These are phyloP conservation scores for Piprites chloris DNA, from an alignment of 2,113 vertebrate genomes.

Conservation along the genomic window DNA sequence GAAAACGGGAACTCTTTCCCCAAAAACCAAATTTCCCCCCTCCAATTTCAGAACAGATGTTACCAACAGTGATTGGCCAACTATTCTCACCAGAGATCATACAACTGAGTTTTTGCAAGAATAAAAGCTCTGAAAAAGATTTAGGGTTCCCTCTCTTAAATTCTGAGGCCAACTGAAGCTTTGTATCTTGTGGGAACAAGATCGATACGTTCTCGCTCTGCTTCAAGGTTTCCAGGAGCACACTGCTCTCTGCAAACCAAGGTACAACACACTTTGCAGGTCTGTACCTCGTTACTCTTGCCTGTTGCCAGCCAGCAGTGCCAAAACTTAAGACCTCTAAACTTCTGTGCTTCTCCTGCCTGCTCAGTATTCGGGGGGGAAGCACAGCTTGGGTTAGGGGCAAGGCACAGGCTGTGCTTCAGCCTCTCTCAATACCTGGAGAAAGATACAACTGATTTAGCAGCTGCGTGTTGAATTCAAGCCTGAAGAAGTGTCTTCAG, in stretches of 20 bases:
- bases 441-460: neutral
- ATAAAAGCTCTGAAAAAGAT: neutral
- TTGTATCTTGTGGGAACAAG: neutral
- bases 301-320: neutral
- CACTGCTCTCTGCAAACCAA: neutral
- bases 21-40: neutral
- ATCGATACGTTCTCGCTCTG: rapidly evolving
- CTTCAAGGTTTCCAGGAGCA: neutral
- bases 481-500: neutral
- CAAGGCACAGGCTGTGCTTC: neutral
- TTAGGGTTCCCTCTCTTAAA: neutral
- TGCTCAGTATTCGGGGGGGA: neutral
- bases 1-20: neutral
- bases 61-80: neutral
- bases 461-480: neutral
- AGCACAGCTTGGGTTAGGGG: rapidly evolving
- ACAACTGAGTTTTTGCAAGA: neutral
- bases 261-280: rapidly evolving
- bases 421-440: neutral
- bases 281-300: neutral
- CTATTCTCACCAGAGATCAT: neutral
- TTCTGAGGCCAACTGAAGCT: neutral
- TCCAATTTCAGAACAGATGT: neutral
- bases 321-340: neutral
- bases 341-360: neutral